These are phyloP conservation scores for Geotrypetes seraphini DNA, from an alignment of 2,797 vertebrate species.

Conservation along the genomic window DNA sequence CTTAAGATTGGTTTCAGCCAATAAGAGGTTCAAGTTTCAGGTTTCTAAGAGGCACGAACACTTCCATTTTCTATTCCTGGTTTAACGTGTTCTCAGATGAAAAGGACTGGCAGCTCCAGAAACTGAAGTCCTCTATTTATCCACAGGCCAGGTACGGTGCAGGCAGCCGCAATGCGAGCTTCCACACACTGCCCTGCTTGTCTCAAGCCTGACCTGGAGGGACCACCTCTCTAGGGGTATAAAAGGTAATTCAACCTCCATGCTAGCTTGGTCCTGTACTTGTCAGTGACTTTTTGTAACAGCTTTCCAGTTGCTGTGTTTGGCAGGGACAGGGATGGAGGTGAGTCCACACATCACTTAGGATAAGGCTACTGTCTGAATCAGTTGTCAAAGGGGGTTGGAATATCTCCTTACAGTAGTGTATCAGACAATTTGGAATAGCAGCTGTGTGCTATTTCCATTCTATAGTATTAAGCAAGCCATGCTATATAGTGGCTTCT, in stretches of 20 bases:
- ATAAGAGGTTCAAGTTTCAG: neutral
- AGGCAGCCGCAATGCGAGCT: constrained; percentile 21
- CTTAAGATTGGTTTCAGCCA: too few species aligned
- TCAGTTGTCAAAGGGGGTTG: too few species aligned
- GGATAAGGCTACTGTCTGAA: too few species aligned
- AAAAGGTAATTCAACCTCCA: constrained; percentile 20
- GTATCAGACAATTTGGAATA: too few species aligned
- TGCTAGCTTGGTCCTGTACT: constrained; percentile 5
- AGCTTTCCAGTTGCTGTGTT: too few species aligned
- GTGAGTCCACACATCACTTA: too few species aligned
- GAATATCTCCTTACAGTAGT: too few species aligned
- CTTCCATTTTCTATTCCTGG: constrained; percentile 12
- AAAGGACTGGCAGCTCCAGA: constrained; percentile 25
- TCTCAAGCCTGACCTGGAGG: constrained; percentile 25
- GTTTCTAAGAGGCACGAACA: neutral
- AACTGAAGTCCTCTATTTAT: constrained; percentile 38
- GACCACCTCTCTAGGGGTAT: constrained; percentile 24
- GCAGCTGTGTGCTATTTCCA: too few species aligned
- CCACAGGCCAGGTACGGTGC: constrained; percentile 21
- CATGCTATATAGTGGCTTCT: too few species aligned
- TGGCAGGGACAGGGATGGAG: too few species aligned
- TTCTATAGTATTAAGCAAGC: too few species aligned
- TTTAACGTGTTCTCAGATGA: constrained; percentile 9
- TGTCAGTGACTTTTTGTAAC: neutral
- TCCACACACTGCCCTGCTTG: constrained; percentile 1